Evolutionary conservation across 2,113 vertebrate genomes (phyloP), one percentile per base, ranked within the genome.

Genomic region (Neopipo cinnamomea): DNA sequence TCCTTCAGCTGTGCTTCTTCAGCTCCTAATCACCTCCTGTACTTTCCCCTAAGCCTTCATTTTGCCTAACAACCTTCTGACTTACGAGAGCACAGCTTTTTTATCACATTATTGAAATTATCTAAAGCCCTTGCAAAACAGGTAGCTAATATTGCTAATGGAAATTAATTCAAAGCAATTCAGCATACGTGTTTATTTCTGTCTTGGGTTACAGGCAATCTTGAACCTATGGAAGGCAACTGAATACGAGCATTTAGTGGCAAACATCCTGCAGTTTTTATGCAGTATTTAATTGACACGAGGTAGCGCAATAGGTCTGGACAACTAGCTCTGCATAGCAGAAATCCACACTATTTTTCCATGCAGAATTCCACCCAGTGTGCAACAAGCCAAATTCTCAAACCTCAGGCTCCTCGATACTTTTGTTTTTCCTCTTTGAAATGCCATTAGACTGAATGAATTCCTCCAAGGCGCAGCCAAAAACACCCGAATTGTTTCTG

Each of bases 381-480:
- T 6, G 4, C 90, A 88, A 39, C 27, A 71, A 71, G 94, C 82
- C 95, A 95, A 67, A 23, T 80, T 31, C 35, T 88, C 65, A 93
- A 88, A 93, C 83, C 92, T 93, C 92, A 92, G 44, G 41, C 78
- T 81, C 52, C 67, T 42, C 80, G 50, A 80, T 41, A 71, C 68
- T 95, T 93, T 62, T 95, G 72, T 90, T 96, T 97, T 96, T 85
- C 90, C 92, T 86, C 82, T 88, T 67, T 72, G 74, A 90, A 93
- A 96, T 75, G 47, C 72, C 79, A 59, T 88, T 49, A 90, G 72
- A 52, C 75, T 77, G 59, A 91, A 96, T 80, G 3, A 88, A 84
- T 88, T 94, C 88, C 72, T 91, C 55, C 89, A 47, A 50, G 90
- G 82, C 6, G 44, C 85, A 90, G 82, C 82, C 92, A 96, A 70